phyloP scores from a whole-genome alignment of 2,113 vertebrate genomes.

The Tyrannus savana region DNA sequence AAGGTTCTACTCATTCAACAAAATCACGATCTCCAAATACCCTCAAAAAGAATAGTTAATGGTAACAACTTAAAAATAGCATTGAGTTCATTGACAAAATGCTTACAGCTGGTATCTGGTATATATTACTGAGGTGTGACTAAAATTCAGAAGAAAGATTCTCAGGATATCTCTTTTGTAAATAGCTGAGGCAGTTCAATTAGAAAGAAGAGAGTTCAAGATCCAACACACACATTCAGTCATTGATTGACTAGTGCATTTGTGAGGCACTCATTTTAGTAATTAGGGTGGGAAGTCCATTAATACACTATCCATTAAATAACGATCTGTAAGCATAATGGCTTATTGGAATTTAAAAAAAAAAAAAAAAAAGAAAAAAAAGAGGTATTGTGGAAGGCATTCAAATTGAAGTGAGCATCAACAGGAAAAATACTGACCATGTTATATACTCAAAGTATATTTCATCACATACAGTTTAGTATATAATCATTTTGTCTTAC shows the following conservation, averaged over 20 bases:
- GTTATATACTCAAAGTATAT: neutral
- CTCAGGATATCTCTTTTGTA: neutral
- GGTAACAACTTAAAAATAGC: neutral
- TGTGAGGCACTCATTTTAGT: constrained; percentile 67
- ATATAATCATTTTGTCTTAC: neutral
- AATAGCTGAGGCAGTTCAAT: constrained; percentile 17
- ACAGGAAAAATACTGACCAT: neutral
- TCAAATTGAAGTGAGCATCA: constrained; percentile 34
- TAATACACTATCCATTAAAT: constrained; percentile 67
- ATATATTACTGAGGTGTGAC: neutral
- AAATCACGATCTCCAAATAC: neutral
- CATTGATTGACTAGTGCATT: constrained; percentile 64
- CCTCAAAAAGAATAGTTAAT: neutral
- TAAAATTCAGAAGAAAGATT: neutral
- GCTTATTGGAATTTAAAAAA: neutral
- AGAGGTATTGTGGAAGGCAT: neutral
- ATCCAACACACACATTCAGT: constrained; percentile 41
- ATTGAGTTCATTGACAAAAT: neutral
- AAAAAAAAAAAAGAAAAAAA: neutral
- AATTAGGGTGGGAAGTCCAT: constrained; percentile 70
- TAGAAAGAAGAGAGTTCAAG: neutral
- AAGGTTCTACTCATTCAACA: neutral
- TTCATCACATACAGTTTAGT: neutral
- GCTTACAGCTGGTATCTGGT: neutral
- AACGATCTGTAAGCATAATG: constrained; percentile 54